Evolutionary conservation across 2,113 vertebrate species (phyloP).

Genomic region (Lanius collurio): DNA sequence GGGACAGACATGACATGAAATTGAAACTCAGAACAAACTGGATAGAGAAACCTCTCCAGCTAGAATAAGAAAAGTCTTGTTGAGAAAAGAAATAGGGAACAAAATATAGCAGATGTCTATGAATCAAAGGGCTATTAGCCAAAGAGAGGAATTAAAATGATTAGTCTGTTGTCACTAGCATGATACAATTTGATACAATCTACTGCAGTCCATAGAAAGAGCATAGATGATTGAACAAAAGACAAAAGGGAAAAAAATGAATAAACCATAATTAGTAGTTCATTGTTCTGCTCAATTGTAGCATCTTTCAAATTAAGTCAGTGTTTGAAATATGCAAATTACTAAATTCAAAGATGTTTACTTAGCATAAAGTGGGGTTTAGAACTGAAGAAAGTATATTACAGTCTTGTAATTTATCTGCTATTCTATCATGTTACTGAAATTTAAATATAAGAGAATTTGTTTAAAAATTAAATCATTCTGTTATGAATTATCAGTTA

Average conservation of each 20-base stretch:
- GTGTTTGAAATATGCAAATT: constrained; percentile 51
- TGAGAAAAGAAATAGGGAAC: background rate
- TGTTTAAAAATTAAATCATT: background rate
- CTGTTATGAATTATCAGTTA: background rate
- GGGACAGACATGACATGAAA: background rate
- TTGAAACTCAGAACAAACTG: background rate
- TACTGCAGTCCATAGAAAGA: background rate
- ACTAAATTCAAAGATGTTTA: constrained; percentile 13
- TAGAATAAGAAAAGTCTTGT: background rate
- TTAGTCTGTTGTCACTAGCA: constrained; percentile 28
- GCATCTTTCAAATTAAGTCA: constrained; percentile 36
- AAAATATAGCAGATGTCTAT: constrained; percentile 19
- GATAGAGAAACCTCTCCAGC: background rate
- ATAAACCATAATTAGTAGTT: constrained; percentile 29
- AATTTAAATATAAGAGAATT: background rate
- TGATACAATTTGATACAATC: constrained; percentile 3
- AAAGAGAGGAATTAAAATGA: constrained; percentile 47
- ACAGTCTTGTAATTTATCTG: background rate
- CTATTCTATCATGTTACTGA: background rate
- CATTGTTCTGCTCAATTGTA: constrained; percentile 41
- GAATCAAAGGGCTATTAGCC: constrained; percentile 35
- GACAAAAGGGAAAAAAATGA: background rate
- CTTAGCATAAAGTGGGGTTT: background rate
- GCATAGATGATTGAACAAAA: constrained; percentile 15
- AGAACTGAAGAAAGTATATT: background rate